Evolutionary conservation across 2,113 vertebrate species (phyloP).

Genomic region (Varanus komodoensis): DNA sequence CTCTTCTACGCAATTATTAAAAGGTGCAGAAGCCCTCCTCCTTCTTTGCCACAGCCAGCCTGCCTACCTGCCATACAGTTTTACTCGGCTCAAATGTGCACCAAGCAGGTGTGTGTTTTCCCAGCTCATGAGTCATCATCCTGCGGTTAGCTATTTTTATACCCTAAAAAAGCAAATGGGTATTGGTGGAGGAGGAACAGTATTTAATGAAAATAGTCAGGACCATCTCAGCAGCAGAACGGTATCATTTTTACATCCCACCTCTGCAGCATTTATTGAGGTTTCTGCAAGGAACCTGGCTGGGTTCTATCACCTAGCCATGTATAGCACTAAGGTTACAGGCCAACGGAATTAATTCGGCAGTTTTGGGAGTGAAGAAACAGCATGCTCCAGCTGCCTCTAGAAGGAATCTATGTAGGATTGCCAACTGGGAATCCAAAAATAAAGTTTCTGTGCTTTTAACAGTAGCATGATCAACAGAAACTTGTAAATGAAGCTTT

Average conservation of each 20-base stretch:
- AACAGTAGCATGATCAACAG: neutral
- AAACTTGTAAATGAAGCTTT: neutral
- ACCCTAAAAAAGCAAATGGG: fast-evolving
- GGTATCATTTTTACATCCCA: neutral
- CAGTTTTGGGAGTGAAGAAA: neutral
- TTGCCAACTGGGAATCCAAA: neutral
- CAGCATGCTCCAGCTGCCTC: neutral
- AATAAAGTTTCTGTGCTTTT: neutral
- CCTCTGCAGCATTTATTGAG: neutral
- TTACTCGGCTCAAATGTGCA: neutral
- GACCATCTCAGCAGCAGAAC: neutral
- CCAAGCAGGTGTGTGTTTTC: neutral
- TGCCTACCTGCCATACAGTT: neutral
- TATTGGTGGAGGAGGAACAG: neutral
- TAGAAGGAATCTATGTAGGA: too few species aligned
- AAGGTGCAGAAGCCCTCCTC: neutral
- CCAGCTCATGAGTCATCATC: neutral
- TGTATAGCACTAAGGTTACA: neutral
- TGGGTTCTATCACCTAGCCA: neutral
- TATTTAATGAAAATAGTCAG: neutral
- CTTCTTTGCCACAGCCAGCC: neutral
- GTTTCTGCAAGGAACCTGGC: neutral
- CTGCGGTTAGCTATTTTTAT: neutral
- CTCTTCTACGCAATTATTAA: neutral
- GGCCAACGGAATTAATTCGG: neutral